Evolutionary conservation across 2,113 vertebrate species (phyloP), one percentile per base, ranked within the genome.

Genomic region (Proteles cristata): DNA sequence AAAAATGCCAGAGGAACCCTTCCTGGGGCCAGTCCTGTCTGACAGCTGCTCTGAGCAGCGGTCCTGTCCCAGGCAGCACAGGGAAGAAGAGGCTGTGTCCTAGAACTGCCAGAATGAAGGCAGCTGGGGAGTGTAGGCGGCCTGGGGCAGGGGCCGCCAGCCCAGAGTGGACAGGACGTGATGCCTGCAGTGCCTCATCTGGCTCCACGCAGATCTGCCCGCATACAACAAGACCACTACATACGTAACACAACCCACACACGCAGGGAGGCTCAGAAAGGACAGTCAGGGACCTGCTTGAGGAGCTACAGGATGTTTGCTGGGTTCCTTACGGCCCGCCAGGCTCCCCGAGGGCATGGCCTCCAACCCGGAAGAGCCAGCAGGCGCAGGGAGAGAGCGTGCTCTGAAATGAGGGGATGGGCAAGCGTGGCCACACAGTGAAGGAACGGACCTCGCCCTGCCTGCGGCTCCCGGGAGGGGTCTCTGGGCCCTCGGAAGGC

Each of bases 41-140:
- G 19, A 31, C 39, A 23, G 33, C 23, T 0, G 11, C 14, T 2
- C 66, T 0, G 50, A 45, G 35, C 79, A 4, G n/a, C 74, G 21
- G 1, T 5, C 26, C 35, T 16, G 39, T 8, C 35, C 19, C 35
- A 1, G 28, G 8, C 21, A 43, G 10, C 11, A 7, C 14, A 14
- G 66, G 53, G 10, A 35, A 48, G 10, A 21, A 0, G 39, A 80
- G 8, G 4, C 5, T 0, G 26, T 12, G 48, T 81, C 17, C 15
- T 26, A 19, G 9, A 31, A 8, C 23, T 39, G 16, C 65, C 7
- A 0, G 43, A 55, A 25, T 48, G 2, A 1, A 19, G 26, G 31
- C 4, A 0, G n/a, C 31, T 19, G 43, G 35, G 5, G 0, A 14
- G 76, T 10, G 63, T 5, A 23, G 69, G 25, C 6, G 4, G 11